Evolutionary conservation across 2,888 invertebrate genomes (phyloP).

Genomic region (Rhodophaea formosa): DNA sequence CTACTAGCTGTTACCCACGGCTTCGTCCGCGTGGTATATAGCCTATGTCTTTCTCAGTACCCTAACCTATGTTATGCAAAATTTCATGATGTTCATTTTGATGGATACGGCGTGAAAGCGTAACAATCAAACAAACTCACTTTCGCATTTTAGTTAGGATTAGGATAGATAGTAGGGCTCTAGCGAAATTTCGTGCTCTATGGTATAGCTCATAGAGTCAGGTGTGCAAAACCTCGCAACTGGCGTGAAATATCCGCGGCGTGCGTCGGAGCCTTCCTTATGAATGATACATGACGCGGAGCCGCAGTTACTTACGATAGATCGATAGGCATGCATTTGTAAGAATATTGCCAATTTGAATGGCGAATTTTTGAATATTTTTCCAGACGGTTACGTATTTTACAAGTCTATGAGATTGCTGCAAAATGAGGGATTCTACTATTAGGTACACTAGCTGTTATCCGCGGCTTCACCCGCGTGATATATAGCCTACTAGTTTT

Average conservation of each 20-base stretch:
- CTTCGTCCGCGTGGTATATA: too few relatives aligned
- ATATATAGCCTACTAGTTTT: too few relatives aligned
- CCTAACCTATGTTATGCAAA: too few relatives aligned
- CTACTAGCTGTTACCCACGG: too few relatives aligned
- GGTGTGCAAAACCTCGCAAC: slow-evolving; percentile 72
- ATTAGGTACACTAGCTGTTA: not conserved
- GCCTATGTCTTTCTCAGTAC: too few relatives aligned
- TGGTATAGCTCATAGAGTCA: slow-evolving; percentile 76
- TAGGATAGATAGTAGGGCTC: too few relatives aligned
- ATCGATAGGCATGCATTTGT: slow-evolving; percentile 1
- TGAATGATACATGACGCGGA: slow-evolving; percentile 72
- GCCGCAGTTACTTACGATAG: slow-evolving; percentile 28
- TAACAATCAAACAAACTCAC: too few relatives aligned
- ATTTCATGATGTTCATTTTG: too few relatives aligned
- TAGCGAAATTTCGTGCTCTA: slow-evolving; percentile 70
- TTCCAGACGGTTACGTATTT: not conserved
- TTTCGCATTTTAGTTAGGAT: too few relatives aligned
- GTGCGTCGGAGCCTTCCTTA: slow-evolving; percentile 67
- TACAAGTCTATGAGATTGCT: not conserved
- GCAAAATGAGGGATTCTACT: not conserved
- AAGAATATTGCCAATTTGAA: not conserved
- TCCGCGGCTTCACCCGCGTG: too few relatives aligned
- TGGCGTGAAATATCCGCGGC: slow-evolving; percentile 76
- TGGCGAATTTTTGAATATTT: not conserved
- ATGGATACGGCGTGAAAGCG: too few relatives aligned